Evolutionary conservation across 2,888 invertebrate species (phyloP).

Genomic region (Ichneumoninae sp.): DNA sequence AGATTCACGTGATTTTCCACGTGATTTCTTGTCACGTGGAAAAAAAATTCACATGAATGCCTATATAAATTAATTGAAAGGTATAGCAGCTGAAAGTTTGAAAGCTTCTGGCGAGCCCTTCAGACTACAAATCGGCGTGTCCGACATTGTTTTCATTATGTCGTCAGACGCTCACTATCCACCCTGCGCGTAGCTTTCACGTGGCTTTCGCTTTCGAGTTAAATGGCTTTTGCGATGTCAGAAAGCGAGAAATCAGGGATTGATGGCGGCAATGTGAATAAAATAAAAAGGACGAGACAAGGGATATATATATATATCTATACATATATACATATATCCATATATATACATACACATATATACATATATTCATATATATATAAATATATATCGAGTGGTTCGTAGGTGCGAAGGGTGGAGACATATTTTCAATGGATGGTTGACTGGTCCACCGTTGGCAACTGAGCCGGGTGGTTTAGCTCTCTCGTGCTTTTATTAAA

Average conservation of each 20-base stretch:
- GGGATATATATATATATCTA: background rate
- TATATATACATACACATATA: background rate
- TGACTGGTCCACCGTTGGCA: conserved; percentile 50
- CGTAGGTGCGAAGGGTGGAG: conserved; percentile 10
- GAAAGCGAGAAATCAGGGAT: conserved; percentile 22
- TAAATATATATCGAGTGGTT: background rate
- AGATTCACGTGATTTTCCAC: too few species aligned
- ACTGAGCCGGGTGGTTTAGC: conserved; percentile 29
- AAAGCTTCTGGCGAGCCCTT: conserved; percentile 1
- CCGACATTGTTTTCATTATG: background rate
- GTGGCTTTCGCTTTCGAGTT: background rate
- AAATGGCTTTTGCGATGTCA: conserved; percentile 34
- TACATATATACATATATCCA: too few species aligned
- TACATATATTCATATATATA: too few species aligned
- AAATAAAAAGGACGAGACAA: conserved; percentile 9
- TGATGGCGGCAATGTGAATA: conserved; percentile 9
- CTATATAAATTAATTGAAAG: background rate
- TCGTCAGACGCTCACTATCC: conserved; percentile 10
- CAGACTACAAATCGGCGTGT: background rate
- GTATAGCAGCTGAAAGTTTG: background rate
- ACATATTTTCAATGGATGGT: conserved; percentile 58
- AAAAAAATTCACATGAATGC: background rate
- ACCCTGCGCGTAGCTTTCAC: background rate
- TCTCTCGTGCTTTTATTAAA: conserved; percentile 52
- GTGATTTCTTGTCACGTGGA: background rate